phyloP scores from a whole-genome alignment of 2,888 invertebrate genomes.

The Pocota personata region DNA sequence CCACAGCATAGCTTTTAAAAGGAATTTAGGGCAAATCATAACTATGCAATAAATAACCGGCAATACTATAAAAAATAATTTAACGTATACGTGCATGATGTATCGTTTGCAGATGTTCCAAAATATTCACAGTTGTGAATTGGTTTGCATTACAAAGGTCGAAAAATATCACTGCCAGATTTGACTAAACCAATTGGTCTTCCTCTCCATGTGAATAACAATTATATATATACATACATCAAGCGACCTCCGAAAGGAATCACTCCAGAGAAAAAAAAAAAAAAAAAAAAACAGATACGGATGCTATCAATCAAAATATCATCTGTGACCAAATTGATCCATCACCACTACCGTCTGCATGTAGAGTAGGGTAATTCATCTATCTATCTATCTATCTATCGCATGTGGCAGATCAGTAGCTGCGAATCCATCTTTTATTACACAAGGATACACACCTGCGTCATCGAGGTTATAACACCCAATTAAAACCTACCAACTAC shows the following conservation, averaged over 20 bases:
- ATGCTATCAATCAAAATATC: constrained; percentile 72
- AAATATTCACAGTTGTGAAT: constrained; percentile 24
- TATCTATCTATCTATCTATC: constrained; percentile 60
- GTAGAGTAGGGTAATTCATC: constrained; percentile 60
- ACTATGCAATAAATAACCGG: no score
- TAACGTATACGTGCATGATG: no score
- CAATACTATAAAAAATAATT: no score
- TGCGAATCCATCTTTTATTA: constrained; percentile 54
- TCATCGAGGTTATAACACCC: constrained; percentile 61
- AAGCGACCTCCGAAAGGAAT: neutral
- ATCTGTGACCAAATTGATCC: constrained; percentile 74
- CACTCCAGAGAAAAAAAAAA: neutral
- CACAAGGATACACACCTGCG: constrained; percentile 58
- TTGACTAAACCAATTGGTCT: neutral
- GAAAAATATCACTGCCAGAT: constrained; percentile 9
- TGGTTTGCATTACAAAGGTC: constrained; percentile 34
- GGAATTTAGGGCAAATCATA: no score
- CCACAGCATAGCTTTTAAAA: no score
- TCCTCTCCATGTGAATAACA: constrained; percentile 8
- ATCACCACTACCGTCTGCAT: constrained; percentile 55
- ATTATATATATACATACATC: constrained; percentile 40
- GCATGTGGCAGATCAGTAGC: constrained; percentile 56
- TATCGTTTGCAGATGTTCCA: constrained; percentile 37
- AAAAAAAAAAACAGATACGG: constrained; percentile 22
- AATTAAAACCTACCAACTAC: constrained; percentile 70